These are phyloP conservation scores for Craterocephalus amniculus DNA, from an alignment of 2,797 vertebrate genomes.

Conservation along the genomic window DNA sequence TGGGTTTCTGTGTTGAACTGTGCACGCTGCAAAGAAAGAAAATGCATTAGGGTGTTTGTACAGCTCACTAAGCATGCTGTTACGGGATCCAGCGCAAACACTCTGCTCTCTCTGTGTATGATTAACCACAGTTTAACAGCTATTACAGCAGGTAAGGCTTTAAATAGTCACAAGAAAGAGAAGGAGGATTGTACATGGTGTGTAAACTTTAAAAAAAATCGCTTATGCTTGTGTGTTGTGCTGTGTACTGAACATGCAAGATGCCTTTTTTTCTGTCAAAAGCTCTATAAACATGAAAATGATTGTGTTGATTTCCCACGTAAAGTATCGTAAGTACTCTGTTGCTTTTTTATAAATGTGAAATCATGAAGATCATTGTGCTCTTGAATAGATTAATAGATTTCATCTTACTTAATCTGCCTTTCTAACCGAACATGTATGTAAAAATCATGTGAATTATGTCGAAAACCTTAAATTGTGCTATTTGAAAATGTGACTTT, in stretches of 20 bases:
- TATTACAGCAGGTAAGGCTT: conserved; percentile 18
- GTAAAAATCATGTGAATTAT: conserved; percentile 6
- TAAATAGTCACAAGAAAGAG: conserved; percentile 29
- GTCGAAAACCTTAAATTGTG: conserved; percentile 17
- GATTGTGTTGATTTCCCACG: conserved; percentile 53
- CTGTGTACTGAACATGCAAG: conserved; percentile 43
- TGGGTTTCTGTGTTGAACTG: conserved; percentile 25
- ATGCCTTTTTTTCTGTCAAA: conserved; percentile 58
- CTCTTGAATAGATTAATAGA: conserved; percentile 8
- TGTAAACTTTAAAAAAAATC: conserved; percentile 34
- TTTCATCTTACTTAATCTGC: conserved; percentile 21
- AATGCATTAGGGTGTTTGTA: conserved; percentile 42
- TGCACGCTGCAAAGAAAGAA: conserved; percentile 37
- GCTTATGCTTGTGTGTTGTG: conserved; percentile 56
- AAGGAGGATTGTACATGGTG: conserved; percentile 55
- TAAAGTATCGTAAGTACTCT: conserved; percentile 47
- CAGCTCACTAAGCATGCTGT: conserved; percentile 13
- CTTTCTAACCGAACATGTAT: conserved; percentile 21
- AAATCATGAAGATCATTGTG: conserved; percentile 14
- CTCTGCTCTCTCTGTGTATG: conserved; percentile 16
- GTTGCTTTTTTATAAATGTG: conserved; percentile 27
- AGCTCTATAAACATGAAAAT: conserved; percentile 47
- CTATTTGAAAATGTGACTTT: conserved; percentile 3
- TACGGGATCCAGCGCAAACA: conserved; percentile 15
- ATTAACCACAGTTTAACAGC: conserved; percentile 40